Percentiles rank a stretch among this genome's conserved stretches.
Evolutionary conservation across 2,113 vertebrate species (phyloP).

Genomic region (Aspiorhynchus laticeps): DNA sequence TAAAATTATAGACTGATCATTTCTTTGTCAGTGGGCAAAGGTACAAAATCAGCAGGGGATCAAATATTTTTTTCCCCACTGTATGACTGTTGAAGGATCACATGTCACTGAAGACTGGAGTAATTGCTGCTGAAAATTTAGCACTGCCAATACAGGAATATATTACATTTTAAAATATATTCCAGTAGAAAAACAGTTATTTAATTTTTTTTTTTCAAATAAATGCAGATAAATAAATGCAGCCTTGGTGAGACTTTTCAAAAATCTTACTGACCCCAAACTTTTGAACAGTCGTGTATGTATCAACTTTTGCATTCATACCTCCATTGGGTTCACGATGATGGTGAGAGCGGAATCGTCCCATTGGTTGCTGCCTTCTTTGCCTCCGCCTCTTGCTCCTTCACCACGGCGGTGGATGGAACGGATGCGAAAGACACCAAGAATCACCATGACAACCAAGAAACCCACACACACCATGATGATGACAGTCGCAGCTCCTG

Average conservation of each 20-base stretch:
- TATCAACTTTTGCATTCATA: conserved; percentile 51
- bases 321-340: conserved; percentile 99
- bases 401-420: conserved; percentile 86
- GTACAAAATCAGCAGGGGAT: too few species aligned
- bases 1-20: too few species aligned
- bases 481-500: conserved; percentile 93
- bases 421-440: conserved; percentile 93
- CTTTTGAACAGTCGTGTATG: background rate
- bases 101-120: background rate
- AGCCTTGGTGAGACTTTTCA: background rate
- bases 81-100: background rate
- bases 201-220: too few species aligned
- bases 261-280: background rate
- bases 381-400: conserved; percentile 69
- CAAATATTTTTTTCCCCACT: too few species aligned
- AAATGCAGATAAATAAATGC: too few species aligned
- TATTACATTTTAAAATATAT: background rate
- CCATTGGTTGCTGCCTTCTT: conserved; percentile 90
- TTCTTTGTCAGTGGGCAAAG: too few species aligned
- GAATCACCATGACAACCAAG: conserved; percentile 95
- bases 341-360: conserved; percentile 97
- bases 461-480: conserved; percentile 97
- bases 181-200: background rate
- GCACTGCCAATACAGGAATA: background rate
- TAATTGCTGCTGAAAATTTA: background rate